Evolutionary conservation across 2,113 vertebrate species (phyloP), one percentile per base, ranked within the genome.

Genomic region (Rhinogobius similis): DNA sequence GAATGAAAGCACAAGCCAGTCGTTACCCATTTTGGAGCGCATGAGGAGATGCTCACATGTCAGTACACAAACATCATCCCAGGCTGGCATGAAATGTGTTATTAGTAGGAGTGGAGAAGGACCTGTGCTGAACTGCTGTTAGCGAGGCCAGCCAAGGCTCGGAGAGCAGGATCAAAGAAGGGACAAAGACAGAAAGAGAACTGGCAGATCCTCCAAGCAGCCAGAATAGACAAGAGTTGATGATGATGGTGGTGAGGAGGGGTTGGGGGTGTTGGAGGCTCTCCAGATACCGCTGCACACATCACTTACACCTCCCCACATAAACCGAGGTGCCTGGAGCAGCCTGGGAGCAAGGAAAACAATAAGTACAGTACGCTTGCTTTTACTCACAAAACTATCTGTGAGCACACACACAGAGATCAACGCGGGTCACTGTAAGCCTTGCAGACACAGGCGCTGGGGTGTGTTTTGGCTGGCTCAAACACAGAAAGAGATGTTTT

Each of bases 111-210:
- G 88, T 87, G 81, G 79, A 88, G 87, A 78, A 83, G 76, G 84
- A 89, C 89, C 87, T 89, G 83, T 87, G 84, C 90, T 89, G 81
- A 82, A 86, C 85, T 84, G 87, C 89, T 90, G 82, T 88, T 88
- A 89, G 83, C 83, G 74, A 87, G 87, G 89, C 82, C 75, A 89
- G 84, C 88, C 82, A 82, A 91, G 83, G 86, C 84, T 85, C 72
- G 79, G 82, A 87, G 87, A 86, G 83, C 88, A 79, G 82, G 87
- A 90, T 90, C 89, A 90, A 90, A 90, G 90, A 83, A 67, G 86
- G 82, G 84, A 90, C 84, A 86, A 89, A 91, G 84, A 86, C 85
- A 85, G 87, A 88, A 75, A 80, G 86, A 89, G 87, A 88, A 89
- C 86, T 84, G 89, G 87, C 84, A 89, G 86, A 91, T 91, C 87